Conservation (phyloP, 2,888 invertebrate genomes). For the Agrotis clavis region DNA sequence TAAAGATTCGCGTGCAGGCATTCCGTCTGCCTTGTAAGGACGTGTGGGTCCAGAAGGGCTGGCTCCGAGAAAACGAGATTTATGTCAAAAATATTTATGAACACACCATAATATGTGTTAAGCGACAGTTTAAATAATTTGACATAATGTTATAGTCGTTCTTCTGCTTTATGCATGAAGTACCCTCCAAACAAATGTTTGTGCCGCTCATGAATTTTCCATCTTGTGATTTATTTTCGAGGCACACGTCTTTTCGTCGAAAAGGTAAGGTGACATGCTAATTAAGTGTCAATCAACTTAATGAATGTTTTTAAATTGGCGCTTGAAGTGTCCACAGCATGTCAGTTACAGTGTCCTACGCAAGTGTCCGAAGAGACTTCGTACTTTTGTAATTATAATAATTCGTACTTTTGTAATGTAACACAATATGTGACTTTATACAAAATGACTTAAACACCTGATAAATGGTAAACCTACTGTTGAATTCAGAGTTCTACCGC, state of each 20-base stretch:
- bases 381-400: not conserved
- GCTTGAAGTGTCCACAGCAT: slow-evolving; percentile 15
- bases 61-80: slow-evolving; percentile 55
- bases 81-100: slow-evolving; percentile 58
- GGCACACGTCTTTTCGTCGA: slow-evolving; percentile 28
- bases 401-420: not conserved
- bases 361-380: not conserved
- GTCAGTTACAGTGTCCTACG: slow-evolving; percentile 14
- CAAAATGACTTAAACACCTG: not conserved
- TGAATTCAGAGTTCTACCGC: not conserved
- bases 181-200: slow-evolving; percentile 36
- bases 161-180: slow-evolving; percentile 41
- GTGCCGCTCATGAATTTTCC: slow-evolving; percentile 46
- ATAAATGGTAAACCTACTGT: not conserved
- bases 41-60: slow-evolving; percentile 61
- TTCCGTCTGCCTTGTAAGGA: slow-evolving; percentile 70
- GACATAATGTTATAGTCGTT: slow-evolving; percentile 53
- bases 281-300: slow-evolving; percentile 22
- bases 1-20: slow-evolving; percentile 72
- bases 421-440: not conserved
- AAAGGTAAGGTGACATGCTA: slow-evolving; percentile 34
- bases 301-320: slow-evolving; percentile 27
- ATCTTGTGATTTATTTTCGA: slow-evolving; percentile 46
- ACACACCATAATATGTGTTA: slow-evolving; percentile 53
- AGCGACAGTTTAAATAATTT: slow-evolving; percentile 57